phyloP scores from a whole-genome alignment of 2,797 vertebrate genomes.

The Mycteria americana region DNA sequence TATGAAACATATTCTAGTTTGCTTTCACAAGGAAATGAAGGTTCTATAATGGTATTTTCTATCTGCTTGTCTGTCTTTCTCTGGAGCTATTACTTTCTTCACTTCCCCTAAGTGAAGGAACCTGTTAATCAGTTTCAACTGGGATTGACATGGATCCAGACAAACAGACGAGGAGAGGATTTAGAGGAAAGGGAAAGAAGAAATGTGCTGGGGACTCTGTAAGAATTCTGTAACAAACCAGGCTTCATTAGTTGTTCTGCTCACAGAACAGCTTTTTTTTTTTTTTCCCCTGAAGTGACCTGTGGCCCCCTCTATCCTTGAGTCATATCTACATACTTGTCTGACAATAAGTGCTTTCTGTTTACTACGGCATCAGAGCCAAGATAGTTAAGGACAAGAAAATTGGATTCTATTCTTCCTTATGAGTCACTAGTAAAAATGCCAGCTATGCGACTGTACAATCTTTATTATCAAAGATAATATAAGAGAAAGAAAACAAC shows the following conservation, averaged over 20 bases:
- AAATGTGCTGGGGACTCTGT: background rate
- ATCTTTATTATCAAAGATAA: constrained; percentile 42
- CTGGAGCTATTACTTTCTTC: background rate
- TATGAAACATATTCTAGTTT: background rate
- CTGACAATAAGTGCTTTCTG: constrained; percentile 33
- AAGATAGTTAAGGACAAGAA: constrained; percentile 46
- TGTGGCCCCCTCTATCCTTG: background rate
- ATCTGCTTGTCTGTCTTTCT: background rate
- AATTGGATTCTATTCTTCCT: constrained; percentile 39
- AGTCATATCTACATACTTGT: constrained; percentile 11
- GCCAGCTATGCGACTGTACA: constrained; percentile 25
- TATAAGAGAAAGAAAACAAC: constrained; percentile 29
- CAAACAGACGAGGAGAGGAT: background rate
- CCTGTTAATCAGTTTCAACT: background rate
- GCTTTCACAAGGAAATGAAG: background rate
- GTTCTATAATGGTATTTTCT: background rate
- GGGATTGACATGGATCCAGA: background rate
- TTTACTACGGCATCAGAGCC: constrained; percentile 23
- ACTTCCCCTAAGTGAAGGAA: background rate
- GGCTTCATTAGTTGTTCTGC: background rate
- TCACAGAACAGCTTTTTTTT: background rate
- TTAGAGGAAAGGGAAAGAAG: background rate
- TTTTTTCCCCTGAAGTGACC: background rate
- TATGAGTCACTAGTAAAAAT: constrained; percentile 50
- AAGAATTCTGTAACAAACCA: background rate